Percentiles rank a stretch among this genome's conserved stretches.
Conservation (phyloP, 35 echinoderm and acorn worm species). For the Ptychodera flava region DNA sequence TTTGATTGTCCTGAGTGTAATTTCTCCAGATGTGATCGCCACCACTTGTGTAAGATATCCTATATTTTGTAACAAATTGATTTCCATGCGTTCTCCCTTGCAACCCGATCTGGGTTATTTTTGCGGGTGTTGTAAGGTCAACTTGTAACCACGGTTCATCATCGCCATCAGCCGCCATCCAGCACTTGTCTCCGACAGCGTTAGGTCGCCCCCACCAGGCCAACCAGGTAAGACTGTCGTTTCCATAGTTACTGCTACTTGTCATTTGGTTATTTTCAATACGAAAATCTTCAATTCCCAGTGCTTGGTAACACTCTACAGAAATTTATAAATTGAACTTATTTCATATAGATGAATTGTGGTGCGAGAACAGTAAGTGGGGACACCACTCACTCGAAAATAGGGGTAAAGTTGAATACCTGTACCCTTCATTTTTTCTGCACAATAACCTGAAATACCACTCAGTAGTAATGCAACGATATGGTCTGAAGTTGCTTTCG, state of each 20-base stretch:
- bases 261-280: conserved; percentile 41
- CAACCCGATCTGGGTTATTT: conserved; percentile 43
- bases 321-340: conserved; percentile 13
- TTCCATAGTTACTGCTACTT: conserved; percentile 29
- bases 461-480: too few relatives aligned
- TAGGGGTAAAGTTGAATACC: too few relatives aligned
- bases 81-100: conserved; percentile 39
- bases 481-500: too few relatives aligned
- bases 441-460: too few relatives aligned
- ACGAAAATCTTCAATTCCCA: conserved; percentile 51
- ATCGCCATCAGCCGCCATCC: conserved; percentile 29
- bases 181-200: conserved; percentile 16
- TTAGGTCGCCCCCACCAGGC: conserved; percentile 38
- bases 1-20: conserved; percentile 44
- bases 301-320: conserved; percentile 46
- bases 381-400: too few relatives aligned
- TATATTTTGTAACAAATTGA: conserved; percentile 76
- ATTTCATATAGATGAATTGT: too few relatives aligned
- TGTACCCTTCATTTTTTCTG: too few relatives aligned
- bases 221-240: conserved; percentile 23
- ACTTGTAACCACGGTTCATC: conserved; percentile 38
- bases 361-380: too few relatives aligned
- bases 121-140: conserved; percentile 25
- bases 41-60: conserved; percentile 44
- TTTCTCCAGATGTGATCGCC: conserved; percentile 40